Evolutionary conservation across 2,888 invertebrate genomes (phyloP).

Genomic region (Cephonodes hylas): DNA sequence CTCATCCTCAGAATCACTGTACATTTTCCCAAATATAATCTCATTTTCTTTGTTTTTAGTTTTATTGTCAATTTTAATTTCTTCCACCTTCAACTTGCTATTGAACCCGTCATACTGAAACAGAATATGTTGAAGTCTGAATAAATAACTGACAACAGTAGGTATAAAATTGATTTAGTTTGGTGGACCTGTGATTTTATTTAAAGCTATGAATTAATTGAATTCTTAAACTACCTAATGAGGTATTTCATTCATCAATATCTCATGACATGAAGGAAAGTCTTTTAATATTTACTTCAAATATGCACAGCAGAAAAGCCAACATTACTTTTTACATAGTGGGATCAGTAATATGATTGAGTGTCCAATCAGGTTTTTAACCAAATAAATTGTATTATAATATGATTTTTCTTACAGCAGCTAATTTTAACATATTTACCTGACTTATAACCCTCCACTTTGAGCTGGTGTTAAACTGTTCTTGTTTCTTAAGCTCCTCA

Average conservation of each 20-base stretch:
- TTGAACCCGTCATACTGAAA: conserved; percentile 75
- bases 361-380: not conserved
- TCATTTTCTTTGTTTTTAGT: conserved; percentile 69
- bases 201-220: no score
- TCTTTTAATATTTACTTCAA: no score
- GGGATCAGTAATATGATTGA: no score
- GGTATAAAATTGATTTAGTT: not conserved
- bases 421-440: conserved; percentile 35
- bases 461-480: conserved; percentile 62
- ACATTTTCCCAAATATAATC: conserved; percentile 74
- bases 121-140: not conserved
- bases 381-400: no score
- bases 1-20: conserved; percentile 74
- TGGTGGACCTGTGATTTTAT: no score
- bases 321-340: no score
- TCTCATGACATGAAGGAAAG: no score
- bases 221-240: no score
- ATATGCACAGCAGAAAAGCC: no score
- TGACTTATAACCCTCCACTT: conserved; percentile 75
- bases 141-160: no score
- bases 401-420: no score
- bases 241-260: no score
- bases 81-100: conserved; percentile 68
- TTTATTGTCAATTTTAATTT: conserved; percentile 63
- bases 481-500: conserved; percentile 77